These are phyloP conservation scores for Apodemia zela DNA, from an alignment of 2,888 invertebrate genomes.

Conservation along the genomic window DNA sequence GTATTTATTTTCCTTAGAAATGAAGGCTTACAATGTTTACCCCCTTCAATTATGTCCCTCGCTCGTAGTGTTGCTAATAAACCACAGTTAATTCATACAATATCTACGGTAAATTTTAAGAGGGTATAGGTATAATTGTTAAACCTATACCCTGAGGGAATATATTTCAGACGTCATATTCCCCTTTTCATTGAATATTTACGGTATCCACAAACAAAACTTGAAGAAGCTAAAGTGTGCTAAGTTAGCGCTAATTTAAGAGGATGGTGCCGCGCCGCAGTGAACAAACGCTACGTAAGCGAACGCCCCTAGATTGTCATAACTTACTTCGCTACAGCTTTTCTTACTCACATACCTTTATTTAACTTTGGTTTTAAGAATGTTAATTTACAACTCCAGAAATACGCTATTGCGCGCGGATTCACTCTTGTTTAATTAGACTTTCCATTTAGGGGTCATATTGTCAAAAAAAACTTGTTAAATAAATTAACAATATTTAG, in stretches of 20 bases:
- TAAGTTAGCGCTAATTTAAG: constrained; percentile 77
- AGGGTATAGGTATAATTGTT: neutral
- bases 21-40: too few relatives aligned
- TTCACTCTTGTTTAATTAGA: too few relatives aligned
- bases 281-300: constrained; percentile 35
- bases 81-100: neutral
- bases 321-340: constrained; percentile 55
- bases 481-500: too few relatives aligned
- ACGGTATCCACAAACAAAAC: constrained; percentile 74
- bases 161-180: constrained; percentile 7
- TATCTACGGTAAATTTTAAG: neutral
- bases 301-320: constrained; percentile 64
- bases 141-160: neutral
- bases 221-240: constrained; percentile 72
- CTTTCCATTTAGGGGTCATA: too few relatives aligned
- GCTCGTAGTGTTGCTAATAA: neutral
- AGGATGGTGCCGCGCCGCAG: constrained; percentile 49
- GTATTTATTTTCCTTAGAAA: too few relatives aligned
- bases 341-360: constrained; percentile 12
- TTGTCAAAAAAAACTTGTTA: too few relatives aligned
- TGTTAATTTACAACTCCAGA: neutral
- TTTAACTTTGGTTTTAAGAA: constrained; percentile 4
- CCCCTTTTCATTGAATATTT: constrained; percentile 65
- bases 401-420: too few relatives aligned
- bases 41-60: too few relatives aligned